These are phyloP conservation scores for Leptinotarsa undecemlineata DNA, from an alignment of 1,140 invertebrate genomes.

Conservation along the genomic window DNA sequence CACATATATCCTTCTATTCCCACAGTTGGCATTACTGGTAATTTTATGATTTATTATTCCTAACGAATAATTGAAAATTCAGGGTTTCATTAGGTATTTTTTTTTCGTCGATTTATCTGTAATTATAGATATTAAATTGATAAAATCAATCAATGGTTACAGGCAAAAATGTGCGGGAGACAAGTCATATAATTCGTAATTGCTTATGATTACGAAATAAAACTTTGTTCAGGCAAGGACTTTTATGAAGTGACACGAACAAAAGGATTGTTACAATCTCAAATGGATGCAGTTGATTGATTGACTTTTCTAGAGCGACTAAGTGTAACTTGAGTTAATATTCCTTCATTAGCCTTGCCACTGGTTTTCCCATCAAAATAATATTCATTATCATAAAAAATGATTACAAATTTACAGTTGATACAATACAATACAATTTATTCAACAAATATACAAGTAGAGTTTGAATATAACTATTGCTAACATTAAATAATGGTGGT, in stretches of 20 bases:
- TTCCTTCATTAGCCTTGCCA: too few species aligned
- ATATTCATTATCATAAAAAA: too few species aligned
- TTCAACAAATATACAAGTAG: too few species aligned
- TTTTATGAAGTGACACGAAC: neutral
- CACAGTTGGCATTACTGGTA: conserved; percentile 13
- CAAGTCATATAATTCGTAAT: conserved; percentile 6
- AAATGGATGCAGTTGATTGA: too few species aligned
- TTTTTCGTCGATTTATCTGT: neutral
- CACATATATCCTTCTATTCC: conserved; percentile 22
- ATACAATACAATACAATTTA: too few species aligned
- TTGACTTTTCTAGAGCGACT: too few species aligned
- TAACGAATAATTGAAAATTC: conserved; percentile 12
- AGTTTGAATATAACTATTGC: too few species aligned
- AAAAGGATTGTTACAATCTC: too few species aligned
- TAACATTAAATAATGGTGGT: too few species aligned
- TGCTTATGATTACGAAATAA: neutral
- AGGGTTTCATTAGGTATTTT: conserved; percentile 12
- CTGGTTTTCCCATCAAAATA: too few species aligned
- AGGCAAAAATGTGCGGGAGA: conserved; percentile 4
- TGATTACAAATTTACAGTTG: too few species aligned
- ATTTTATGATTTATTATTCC: conserved; percentile 18
- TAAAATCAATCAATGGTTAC: conserved; percentile 7
- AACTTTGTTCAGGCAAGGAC: neutral
- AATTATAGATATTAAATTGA: conserved; percentile 19
- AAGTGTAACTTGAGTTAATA: too few species aligned